phyloP scores from a whole-genome alignment of 2,888 invertebrate species.

The Drosophila formosana region DNA sequence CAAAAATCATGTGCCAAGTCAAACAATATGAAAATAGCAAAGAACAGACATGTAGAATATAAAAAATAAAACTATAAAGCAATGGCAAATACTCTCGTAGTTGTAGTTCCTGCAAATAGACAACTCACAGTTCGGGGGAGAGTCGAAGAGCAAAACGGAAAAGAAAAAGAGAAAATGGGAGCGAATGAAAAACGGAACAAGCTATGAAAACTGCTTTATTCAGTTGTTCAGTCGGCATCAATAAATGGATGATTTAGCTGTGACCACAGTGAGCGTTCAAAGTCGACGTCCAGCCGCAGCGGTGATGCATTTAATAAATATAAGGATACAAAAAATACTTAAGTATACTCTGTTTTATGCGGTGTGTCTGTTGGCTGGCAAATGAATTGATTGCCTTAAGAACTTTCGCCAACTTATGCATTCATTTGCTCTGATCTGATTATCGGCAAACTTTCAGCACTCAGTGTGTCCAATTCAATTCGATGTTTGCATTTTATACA shows the following conservation, averaged over 20 bases:
- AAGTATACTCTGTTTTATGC: neutral
- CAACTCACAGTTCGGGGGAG: neutral
- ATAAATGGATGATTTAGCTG: slow-evolving; percentile 42
- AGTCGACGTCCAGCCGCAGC: neutral
- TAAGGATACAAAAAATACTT: too few species aligned
- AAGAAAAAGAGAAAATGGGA: neutral
- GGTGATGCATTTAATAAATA: too few species aligned
- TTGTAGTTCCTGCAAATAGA: slow-evolving; percentile 39
- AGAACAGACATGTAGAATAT: slow-evolving; percentile 19
- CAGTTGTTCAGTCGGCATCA: slow-evolving; percentile 20
- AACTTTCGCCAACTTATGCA: slow-evolving; percentile 1
- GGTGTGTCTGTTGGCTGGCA: neutral
- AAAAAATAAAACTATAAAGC: slow-evolving; percentile 56
- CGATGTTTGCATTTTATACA: slow-evolving; percentile 33
- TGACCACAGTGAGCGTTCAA: slow-evolving; percentile 1
- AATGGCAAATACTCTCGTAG: slow-evolving; percentile 48
- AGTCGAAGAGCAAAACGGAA: neutral
- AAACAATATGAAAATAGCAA: slow-evolving; percentile 49
- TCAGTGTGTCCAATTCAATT: slow-evolving; percentile 31
- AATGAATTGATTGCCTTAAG: slow-evolving; percentile 3
- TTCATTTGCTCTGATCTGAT: slow-evolving; percentile 7
- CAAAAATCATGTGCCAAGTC: slow-evolving; percentile 43
- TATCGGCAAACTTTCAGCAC: slow-evolving; percentile 20
- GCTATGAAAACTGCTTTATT: slow-evolving; percentile 28
- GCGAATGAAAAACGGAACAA: slow-evolving; percentile 2